Base-by-base conservation (phyloP, 2,888 invertebrate genomes). In the Ramazzottius varieornatus region DNA sequence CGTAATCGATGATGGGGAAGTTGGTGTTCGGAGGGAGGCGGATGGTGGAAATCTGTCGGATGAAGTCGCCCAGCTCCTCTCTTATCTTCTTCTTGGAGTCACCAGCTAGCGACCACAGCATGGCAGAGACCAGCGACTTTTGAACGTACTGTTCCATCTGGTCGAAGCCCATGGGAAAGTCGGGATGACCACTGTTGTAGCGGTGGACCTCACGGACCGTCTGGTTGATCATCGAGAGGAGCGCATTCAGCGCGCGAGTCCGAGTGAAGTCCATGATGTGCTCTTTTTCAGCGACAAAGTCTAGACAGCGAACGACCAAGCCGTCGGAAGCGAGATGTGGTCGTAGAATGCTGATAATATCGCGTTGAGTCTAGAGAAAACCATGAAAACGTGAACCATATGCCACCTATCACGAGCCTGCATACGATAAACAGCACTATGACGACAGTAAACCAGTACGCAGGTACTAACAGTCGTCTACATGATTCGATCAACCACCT, bases 221-320 rank as follows among this genome's bases (percentile, higher is more conserved):
- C 74, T 96, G 89, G 77, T 96, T 96, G 63, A 98, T 78, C 92
- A 98, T 94, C 1, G 94, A 93, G 78, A 98, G 98, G 66, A 98
- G 80, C 0, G 94, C 92, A 66, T 89, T 89, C 1, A 98, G 81
- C 1, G 98, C 94, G 66, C 98, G 81, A 69, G 96, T 82, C n/a
- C 92, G 82, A 0, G 96, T 98, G 75, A 96, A 96, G 79, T 96
- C 96, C 98, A 98, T 98, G 64, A 98, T 76, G 74, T 99, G 98
- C 73, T 98, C 96, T 33, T 83, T 83, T 75, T 84, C 84, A 1
- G 93, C 89, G 20, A 29, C 54, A 73, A 86, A 91, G 73, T 96
- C 92, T 68, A 96, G 78, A 72, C 90, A 88, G 70, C 87, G 84
- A 46, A 89, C 87, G 1, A 98, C 91, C 63, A 99, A 81, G 32